Evolutionary conservation across 2,888 invertebrate species (phyloP), one percentile per base, ranked within the genome.

Genomic region (Agrilus biguttatus): DNA sequence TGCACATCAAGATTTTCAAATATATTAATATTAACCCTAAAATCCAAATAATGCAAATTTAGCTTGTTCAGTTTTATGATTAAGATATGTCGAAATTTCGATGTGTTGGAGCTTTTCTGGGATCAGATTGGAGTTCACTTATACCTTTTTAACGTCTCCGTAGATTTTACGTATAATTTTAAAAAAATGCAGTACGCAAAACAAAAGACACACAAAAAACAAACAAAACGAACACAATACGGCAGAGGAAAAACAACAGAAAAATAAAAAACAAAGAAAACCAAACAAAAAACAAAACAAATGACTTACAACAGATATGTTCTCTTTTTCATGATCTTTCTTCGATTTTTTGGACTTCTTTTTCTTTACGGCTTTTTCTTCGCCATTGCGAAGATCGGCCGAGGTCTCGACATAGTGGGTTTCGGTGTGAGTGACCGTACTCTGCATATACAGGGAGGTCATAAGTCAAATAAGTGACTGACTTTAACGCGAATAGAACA

Each of bases 301-400:
- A 39, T 45, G 52, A 71, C 75, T 76, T 65, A 78, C 78, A 68
- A 79, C 77, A 49, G 78, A 78, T 58, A 78, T 77, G 57, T 77
- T 78, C 58, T 78, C 77, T 62, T 77, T 77, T 55, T 77, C 77
- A 47, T 69, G 66, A 49, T 75, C 75, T 56, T 74, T 78, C 60
- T 76, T 75, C 40, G 71, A 71, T 59, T 77, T 78, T 66, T 77
- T 78, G 43, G 73, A 69, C 59, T 76, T 77, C 62, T 73, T 75
- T 60, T 73, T 76, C 55, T 67, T 67, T 41, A 65, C 45, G 13
- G 54, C 54, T 45, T 58, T 63, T 39, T 60, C 62, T 37, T 59
- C 53, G 12, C 45, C 58, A 32, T 50, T 52, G 40, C 52, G 53
- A 5, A 55, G 50, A 45, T 61, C 58, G 2, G 61, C 63, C n/a